These are phyloP conservation scores for Malachius bipustulatus DNA, from an alignment of 2,888 invertebrate species.

Conservation along the genomic window DNA sequence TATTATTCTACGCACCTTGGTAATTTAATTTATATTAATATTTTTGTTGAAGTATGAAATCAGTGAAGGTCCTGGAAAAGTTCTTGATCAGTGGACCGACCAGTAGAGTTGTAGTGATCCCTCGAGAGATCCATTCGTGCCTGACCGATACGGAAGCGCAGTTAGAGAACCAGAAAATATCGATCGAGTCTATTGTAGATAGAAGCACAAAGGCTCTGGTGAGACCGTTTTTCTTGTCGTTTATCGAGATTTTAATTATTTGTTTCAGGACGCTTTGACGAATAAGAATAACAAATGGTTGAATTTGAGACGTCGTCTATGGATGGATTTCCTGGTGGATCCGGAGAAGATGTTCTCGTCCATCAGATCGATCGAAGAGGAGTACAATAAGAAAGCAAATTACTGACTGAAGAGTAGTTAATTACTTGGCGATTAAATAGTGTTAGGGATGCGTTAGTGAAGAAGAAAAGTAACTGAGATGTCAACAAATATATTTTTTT, in stretches of 20 bases:
- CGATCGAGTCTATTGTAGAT: constrained; percentile 16
- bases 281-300: constrained; percentile 24
- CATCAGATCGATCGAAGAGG: constrained; percentile 6
- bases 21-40: too few relatives aligned
- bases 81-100: constrained; percentile 23
- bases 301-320: constrained; percentile 22
- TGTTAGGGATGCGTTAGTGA: too few relatives aligned
- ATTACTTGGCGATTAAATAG: too few relatives aligned
- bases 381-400: too few relatives aligned
- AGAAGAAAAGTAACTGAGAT: neutral
- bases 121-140: constrained; percentile 19
- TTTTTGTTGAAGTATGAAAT: constrained; percentile 14
- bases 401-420: too few relatives aligned
- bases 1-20: constrained; percentile 6
- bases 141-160: constrained; percentile 19
- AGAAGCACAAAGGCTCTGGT: constrained; percentile 11
- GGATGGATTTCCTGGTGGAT: constrained; percentile 25
- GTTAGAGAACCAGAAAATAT: constrained; percentile 18
- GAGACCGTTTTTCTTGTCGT: constrained; percentile 7
- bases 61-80: constrained; percentile 17
- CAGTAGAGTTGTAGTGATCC: constrained; percentile 20
- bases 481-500: neutral
- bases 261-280: too few relatives aligned
- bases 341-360: constrained; percentile 17
- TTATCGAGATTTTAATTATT: too few relatives aligned